Evolutionary conservation across 2,797 vertebrate genomes (phyloP).

Genomic region (Gymnothorax javanicus): DNA sequence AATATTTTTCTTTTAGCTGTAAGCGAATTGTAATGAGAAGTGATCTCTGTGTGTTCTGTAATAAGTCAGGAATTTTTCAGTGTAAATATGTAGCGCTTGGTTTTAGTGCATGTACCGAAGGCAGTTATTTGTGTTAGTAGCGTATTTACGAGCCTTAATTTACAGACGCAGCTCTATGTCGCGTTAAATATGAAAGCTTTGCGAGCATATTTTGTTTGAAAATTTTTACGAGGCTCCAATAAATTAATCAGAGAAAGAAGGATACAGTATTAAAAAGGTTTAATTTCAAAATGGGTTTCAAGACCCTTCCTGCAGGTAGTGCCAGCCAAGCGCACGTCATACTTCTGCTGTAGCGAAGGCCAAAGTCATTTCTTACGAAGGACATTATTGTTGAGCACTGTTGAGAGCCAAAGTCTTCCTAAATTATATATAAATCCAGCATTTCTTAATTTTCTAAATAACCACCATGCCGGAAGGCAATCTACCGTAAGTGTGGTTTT

Average conservation of each 20-base stretch:
- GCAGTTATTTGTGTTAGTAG: neutral
- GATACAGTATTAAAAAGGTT: slow-evolving; percentile 47
- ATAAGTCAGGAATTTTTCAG: neutral
- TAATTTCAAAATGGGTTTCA: neutral
- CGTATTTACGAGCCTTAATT: neutral
- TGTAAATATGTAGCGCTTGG: neutral
- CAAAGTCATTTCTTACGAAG: slow-evolving; percentile 15
- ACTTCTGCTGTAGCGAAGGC: slow-evolving; percentile 31
- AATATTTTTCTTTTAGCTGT: neutral
- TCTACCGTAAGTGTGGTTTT: neutral
- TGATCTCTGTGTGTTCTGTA: neutral
- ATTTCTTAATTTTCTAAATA: slow-evolving; percentile 51
- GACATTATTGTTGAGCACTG: neutral
- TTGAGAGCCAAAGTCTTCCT: neutral
- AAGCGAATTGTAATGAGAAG: neutral
- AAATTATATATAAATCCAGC: slow-evolving; percentile 17
- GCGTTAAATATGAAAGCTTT: neutral
- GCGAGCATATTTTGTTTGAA: neutral
- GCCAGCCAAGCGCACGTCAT: slow-evolving; percentile 37
- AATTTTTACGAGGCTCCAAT: neutral
- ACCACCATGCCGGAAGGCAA: slow-evolving; percentile 12
- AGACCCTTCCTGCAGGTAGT: neutral
- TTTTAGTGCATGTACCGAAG: neutral
- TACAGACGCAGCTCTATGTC: neutral
- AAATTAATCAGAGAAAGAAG: slow-evolving; percentile 46